These are phyloP conservation scores for Leptopilina drosophilae DNA, from an alignment of 2,888 invertebrate species.

Conservation along the genomic window DNA sequence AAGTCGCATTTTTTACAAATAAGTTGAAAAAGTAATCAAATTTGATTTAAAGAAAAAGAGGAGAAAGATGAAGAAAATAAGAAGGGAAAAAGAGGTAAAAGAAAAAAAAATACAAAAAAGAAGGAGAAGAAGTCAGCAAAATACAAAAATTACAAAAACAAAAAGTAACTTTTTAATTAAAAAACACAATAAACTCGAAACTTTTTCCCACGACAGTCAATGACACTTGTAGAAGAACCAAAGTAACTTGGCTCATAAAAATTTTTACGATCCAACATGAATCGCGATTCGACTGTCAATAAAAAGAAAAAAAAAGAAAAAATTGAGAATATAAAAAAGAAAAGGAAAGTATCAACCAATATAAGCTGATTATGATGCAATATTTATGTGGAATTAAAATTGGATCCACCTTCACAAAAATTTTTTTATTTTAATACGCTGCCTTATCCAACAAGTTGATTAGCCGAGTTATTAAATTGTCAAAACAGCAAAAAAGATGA, in stretches of 20 bases:
- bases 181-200: background rate
- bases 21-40: too few species aligned
- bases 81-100: too few species aligned
- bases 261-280: slow-evolving; percentile 10
- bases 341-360: background rate
- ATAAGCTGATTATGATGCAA: slow-evolving; percentile 15
- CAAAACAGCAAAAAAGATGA: background rate
- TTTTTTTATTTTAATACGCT: background rate
- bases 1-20: too few species aligned
- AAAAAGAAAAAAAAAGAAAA: background rate
- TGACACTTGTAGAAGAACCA: slow-evolving; percentile 3
- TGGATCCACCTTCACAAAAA: background rate
- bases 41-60: too few species aligned
- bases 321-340: background rate
- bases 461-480: slow-evolving; percentile 6
- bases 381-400: background rate
- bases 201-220: slow-evolving; percentile 15
- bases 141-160: background rate
- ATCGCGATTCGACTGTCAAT: slow-evolving; percentile 8
- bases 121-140: too few species aligned
- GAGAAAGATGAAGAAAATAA: too few species aligned
- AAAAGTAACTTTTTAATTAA: background rate
- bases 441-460: background rate
- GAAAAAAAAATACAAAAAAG: too few species aligned
- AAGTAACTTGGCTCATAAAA: slow-evolving; percentile 14